Conservation (phyloP, 2,888 invertebrate species). For the Papilio gigon region DNA sequence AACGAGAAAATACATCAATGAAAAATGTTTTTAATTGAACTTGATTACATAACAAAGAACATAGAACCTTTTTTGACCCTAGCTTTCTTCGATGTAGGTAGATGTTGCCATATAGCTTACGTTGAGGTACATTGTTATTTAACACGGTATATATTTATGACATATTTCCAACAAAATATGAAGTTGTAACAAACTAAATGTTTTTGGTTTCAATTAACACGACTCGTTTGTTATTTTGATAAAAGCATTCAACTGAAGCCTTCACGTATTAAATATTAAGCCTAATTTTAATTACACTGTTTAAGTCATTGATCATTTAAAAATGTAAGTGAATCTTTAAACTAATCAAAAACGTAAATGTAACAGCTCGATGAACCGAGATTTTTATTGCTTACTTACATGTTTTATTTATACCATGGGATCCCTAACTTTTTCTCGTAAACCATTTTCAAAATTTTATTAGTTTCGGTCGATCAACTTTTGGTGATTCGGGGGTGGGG, state of each 20-base stretch:
- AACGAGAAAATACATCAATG: too few species aligned
- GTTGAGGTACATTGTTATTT: too few species aligned
- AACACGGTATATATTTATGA: neutral
- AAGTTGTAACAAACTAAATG: neutral
- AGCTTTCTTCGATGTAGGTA: neutral
- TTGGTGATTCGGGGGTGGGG: too few species aligned
- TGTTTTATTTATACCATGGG: neutral
- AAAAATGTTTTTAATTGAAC: too few species aligned
- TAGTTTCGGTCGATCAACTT: too few species aligned
- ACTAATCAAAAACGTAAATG: neutral
- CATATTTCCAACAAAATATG: conserved; percentile 10
- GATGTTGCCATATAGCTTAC: neutral
- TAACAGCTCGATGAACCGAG: neutral
- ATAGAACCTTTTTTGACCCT: too few species aligned
- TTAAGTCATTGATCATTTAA: neutral
- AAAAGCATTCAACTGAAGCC: neutral
- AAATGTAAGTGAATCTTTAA: neutral
- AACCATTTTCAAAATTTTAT: too few species aligned
- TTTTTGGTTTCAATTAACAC: neutral
- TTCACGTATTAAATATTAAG: neutral
- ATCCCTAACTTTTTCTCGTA: too few species aligned
- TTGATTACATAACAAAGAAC: too few species aligned
- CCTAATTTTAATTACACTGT: neutral
- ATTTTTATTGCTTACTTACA: conserved; percentile 3
- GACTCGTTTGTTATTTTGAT: neutral